Conservation (phyloP, 2,797 vertebrate genomes). For the Falco concolor region DNA sequence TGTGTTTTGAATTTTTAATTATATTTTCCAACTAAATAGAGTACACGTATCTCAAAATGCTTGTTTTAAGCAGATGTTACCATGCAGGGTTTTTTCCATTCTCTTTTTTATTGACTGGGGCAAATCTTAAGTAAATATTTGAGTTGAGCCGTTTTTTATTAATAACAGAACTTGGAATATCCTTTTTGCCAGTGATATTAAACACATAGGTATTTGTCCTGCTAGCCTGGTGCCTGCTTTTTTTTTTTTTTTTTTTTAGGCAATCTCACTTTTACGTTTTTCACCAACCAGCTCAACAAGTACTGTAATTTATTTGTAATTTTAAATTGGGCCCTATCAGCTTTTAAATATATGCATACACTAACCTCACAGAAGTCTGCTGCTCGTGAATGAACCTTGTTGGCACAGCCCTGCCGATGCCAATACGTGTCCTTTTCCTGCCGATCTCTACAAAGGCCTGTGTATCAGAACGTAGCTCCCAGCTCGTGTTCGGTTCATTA, state of each 20-base stretch:
- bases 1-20: constrained; percentile 28
- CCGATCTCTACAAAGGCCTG: background rate
- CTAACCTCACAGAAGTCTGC: background rate
- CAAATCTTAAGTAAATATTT: background rate
- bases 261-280: background rate
- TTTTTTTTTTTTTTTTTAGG: background rate
- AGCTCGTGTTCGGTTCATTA: background rate
- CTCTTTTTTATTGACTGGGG: background rate
- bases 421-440: background rate
- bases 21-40: constrained; percentile 34
- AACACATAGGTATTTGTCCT: background rate
- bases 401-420: background rate
- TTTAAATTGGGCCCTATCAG: background rate
- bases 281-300: background rate
- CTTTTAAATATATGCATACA: background rate
- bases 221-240: background rate
- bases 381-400: background rate
- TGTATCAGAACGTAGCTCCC: background rate
- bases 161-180: background rate
- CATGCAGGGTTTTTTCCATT: background rate
- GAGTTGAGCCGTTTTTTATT: background rate
- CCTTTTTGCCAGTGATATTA: background rate
- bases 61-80: constrained; percentile 27
- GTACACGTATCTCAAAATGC: background rate
- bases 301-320: background rate